A percentile compares a stretch with the other conserved stretches of the same genome.
Conservation (phyloP, 1,140 invertebrate genomes). For the Apis cerana region DNA sequence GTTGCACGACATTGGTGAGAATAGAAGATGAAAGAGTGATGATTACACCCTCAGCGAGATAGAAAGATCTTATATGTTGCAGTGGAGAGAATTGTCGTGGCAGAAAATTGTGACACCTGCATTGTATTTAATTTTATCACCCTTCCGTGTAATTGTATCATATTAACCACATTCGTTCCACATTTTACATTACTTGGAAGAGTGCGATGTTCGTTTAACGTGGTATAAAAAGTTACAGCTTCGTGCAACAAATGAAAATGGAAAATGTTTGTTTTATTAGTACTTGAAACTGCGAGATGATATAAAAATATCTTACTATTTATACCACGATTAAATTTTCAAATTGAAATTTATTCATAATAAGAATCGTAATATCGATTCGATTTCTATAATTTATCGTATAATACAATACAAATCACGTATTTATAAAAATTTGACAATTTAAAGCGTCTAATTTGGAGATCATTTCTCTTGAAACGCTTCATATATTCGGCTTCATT, state of each 20-base stretch:
- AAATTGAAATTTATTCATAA: too few relatives aligned
- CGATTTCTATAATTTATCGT: too few relatives aligned
- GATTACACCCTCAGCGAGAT: conserved; percentile 4
- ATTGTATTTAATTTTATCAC: background rate
- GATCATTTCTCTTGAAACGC: too few relatives aligned
- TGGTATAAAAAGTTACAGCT: background rate
- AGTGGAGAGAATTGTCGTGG: too few relatives aligned
- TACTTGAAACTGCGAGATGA: background rate
- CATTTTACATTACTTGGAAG: background rate
- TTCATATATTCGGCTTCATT: background rate
- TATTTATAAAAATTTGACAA: too few relatives aligned
- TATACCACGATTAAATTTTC: too few relatives aligned
- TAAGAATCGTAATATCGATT: too few relatives aligned
- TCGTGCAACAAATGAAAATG: background rate
- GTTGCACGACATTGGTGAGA: background rate
- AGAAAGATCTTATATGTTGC: conserved; percentile 3
- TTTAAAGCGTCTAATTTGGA: background rate
- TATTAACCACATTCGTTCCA: background rate
- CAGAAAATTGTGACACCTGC: background rate
- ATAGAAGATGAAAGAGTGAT: background rate
- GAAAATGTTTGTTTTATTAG: background rate
- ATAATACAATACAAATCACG: too few relatives aligned
- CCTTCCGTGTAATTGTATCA: background rate
- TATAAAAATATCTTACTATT: too few relatives aligned
- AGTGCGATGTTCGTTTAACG: background rate